phyloP scores from a whole-genome alignment of 1,140 invertebrate genomes.

The Nebria ingens region DNA sequence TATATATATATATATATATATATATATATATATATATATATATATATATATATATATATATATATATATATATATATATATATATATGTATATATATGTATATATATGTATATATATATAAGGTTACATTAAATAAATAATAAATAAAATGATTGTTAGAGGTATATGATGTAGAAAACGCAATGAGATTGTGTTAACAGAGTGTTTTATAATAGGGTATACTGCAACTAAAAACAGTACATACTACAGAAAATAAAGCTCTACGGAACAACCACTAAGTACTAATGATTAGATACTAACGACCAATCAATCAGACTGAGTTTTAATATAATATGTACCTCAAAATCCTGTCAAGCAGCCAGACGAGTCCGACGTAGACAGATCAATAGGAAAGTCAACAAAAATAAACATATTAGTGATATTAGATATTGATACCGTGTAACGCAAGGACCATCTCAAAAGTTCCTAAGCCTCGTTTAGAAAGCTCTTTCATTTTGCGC shows the following conservation, averaged over 20 bases:
- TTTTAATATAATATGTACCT: slow-evolving; percentile 46
- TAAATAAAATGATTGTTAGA: neutral
- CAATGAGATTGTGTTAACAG: neutral
- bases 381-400: slow-evolving; percentile 44
- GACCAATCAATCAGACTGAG: slow-evolving; percentile 30
- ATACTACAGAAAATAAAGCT: slow-evolving; percentile 47
- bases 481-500: slow-evolving; percentile 8
- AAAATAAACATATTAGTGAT: slow-evolving; percentile 33
- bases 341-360: slow-evolving; percentile 56
- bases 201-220: slow-evolving; percentile 2
- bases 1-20: too few relatives aligned
- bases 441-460: slow-evolving; percentile 92
- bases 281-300: slow-evolving; percentile 39
- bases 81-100: neutral
- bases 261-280: slow-evolving; percentile 38
- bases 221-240: slow-evolving; percentile 18
- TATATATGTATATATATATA: neutral
- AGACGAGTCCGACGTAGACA: slow-evolving; percentile 37
- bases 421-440: slow-evolving; percentile 20
- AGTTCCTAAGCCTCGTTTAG: slow-evolving; percentile 63
- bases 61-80: too few relatives aligned
- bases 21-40: too few relatives aligned
- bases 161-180: neutral
- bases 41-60: too few relatives aligned
- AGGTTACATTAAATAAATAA: neutral